phyloP scores from a whole-genome alignment of 1,140 invertebrate genomes.

The Listronotus oregonensis region DNA sequence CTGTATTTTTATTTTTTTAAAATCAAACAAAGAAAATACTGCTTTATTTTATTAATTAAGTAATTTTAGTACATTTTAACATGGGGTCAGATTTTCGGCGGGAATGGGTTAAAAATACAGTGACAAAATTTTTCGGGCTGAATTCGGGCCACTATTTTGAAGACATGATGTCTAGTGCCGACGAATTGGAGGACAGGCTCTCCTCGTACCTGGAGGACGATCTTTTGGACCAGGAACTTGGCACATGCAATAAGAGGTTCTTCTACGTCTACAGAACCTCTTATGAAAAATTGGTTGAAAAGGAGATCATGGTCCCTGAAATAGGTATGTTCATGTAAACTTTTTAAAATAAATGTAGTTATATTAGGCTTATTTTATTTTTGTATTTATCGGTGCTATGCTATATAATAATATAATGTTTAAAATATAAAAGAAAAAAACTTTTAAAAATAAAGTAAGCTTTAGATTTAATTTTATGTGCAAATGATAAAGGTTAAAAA shows the following conservation, averaged over 20 bases:
- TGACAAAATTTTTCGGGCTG: constrained; percentile 54
- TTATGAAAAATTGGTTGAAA: constrained; percentile 57
- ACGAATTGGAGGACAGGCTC: constrained; percentile 55
- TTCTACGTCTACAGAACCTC: constrained; percentile 57
- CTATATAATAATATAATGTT: no score
- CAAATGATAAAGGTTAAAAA: no score
- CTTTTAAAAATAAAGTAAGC: no score
- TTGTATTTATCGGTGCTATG: no score
- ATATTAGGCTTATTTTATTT: no score
- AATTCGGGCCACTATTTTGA: constrained; percentile 54
- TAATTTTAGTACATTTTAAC: background rate
- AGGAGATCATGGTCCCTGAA: constrained; percentile 57
- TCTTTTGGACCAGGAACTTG: constrained; percentile 43
- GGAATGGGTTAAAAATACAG: constrained; percentile 57
- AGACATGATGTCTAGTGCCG: constrained; percentile 55
- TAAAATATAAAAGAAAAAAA: no score
- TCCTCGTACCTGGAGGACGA: constrained; percentile 55
- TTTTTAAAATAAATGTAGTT: no score
- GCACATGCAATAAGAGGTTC: constrained; percentile 47
- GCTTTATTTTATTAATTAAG: constrained; percentile 5
- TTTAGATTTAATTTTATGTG: no score
- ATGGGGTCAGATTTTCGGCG: constrained; percentile 52
- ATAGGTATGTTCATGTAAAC: constrained; percentile 48
- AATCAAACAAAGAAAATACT: background rate
- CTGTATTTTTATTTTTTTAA: no score